Evolutionary conservation across 92 coral and sea anemone species (phyloP).

Genomic region (Heliopora coerulea): DNA sequence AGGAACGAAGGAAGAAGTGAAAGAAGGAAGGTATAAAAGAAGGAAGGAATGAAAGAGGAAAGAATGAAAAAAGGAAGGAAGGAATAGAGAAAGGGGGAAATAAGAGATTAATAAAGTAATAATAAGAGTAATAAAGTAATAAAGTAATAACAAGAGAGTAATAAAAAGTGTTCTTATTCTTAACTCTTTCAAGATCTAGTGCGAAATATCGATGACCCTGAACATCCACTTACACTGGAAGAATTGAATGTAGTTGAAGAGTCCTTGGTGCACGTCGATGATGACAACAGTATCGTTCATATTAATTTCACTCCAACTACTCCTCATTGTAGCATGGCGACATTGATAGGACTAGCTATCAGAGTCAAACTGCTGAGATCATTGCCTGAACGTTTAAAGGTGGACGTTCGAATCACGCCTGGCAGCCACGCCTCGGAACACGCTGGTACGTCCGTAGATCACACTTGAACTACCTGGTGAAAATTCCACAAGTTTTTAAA

Average conservation of each 20-base stretch:
- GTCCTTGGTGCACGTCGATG: slow-evolving; percentile 77
- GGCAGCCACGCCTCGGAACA: slow-evolving; percentile 92
- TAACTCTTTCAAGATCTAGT: slow-evolving; percentile 66
- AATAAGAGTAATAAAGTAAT: too few relatives aligned
- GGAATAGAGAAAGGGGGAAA: too few relatives aligned
- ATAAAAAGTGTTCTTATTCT: too few relatives aligned
- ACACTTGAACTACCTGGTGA: too few relatives aligned
- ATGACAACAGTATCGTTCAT: slow-evolving; percentile 71
- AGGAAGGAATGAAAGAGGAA: too few relatives aligned
- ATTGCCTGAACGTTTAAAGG: slow-evolving; percentile 91
- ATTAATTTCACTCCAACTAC: slow-evolving; percentile 92
- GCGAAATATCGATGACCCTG: slow-evolving; percentile 96
- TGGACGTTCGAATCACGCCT: slow-evolving; percentile 89
- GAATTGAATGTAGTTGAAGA: slow-evolving; percentile 92
- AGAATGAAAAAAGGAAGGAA: too few relatives aligned
- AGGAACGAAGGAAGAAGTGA: too few relatives aligned
- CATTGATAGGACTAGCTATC: slow-evolving; percentile 90
- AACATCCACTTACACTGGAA: slow-evolving; percentile 93
- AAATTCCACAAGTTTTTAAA: too few relatives aligned
- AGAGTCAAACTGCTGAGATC: slow-evolving; percentile 86
- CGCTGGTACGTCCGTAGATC: slow-evolving; percentile 67
- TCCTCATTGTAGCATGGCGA: slow-evolving; percentile 99
- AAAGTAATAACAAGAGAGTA: too few relatives aligned
- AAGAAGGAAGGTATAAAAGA: too few relatives aligned
- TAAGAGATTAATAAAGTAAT: too few relatives aligned